Percentiles rank a stretch among this genome's conserved stretches.
phyloP scores from a whole-genome alignment of 2,113 vertebrate species.

The Salvelinus alpinus region DNA sequence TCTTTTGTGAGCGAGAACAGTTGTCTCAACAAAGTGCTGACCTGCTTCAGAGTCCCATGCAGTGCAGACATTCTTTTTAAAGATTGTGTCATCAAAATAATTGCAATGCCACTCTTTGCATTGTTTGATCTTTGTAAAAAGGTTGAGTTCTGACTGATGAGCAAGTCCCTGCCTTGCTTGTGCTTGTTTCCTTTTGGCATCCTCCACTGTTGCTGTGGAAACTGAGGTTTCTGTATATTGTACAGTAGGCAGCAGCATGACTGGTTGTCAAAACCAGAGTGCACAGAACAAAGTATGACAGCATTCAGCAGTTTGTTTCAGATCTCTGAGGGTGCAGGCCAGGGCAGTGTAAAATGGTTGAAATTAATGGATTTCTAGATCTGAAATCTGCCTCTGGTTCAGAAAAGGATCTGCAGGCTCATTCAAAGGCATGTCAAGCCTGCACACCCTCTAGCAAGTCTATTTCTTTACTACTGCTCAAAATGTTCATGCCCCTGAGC shows the following conservation, averaged over 20 bases:
- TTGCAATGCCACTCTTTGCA: background rate
- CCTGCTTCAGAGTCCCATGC: no score
- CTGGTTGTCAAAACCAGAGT: background rate
- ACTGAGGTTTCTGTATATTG: slow-evolving; percentile 63
- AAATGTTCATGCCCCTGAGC: no score
- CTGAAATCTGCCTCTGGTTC: background rate
- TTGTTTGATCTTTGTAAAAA: background rate
- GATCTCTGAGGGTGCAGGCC: no score
- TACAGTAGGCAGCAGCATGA: slow-evolving; percentile 31
- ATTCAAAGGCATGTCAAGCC: background rate
- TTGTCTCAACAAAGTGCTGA: no score
- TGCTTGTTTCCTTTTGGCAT: slow-evolving; percentile 12
- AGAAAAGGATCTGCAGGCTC: background rate
- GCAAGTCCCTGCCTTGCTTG: background rate
- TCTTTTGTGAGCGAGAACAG: no score
- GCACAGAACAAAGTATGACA: background rate
- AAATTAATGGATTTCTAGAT: background rate
- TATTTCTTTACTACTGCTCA: no score
- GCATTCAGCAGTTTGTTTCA: background rate
- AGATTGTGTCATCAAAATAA: background rate
- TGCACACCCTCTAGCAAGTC: background rate
- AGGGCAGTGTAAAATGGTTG: background rate
- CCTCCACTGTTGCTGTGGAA: slow-evolving; percentile 71
- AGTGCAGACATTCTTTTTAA: no score
- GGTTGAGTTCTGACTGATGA: background rate